Evolutionary conservation across 2,113 vertebrate genomes (phyloP), one percentile per base, ranked within the genome.

Genomic region (Amia ocellicauda): DNA sequence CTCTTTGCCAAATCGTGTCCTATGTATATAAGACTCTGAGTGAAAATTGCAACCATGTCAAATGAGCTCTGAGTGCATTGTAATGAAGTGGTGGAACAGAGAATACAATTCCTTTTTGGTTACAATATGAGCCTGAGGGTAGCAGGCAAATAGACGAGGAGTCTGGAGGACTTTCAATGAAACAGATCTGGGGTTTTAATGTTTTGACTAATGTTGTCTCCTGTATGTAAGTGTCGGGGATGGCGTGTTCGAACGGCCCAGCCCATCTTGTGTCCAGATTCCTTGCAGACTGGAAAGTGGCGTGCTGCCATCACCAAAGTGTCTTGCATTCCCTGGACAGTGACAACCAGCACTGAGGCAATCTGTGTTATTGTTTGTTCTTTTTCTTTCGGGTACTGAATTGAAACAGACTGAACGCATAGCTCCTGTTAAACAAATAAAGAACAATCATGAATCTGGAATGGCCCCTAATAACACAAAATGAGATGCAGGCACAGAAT

Each of bases 211-310:
- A 67, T 69, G 67, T 78, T 74, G 67, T 72, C 66, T 67, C 76
- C n/a, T n/a, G n/a, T n/a, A n/a, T 74, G 72, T 73, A 69, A 58
- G 29, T 28, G 3, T 31, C 1, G n/a, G 40, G n/a, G 58, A 77
- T 83, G 49, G 78, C 75, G 52, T 81, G 75, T 83, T 78, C 73
- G 73, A 57, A 65, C 75, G 42, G 62, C 60, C 47, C 71, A 69
- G 77, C 49, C 42, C 47, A 27, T 83, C 78, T 74, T 71, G 70
- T 80, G 64, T 80, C 82, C 74, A 86, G 79, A 86, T 86, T 85
- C 83, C 82, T 79, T 27, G 49, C 71, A 78, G 74, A 86, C 85
- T 82, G 84, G 74, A 74, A 75, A 85, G 83, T 76, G 76, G 74
- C 74, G 73, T 66, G 64, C 62, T 67, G 66, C 73, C 76, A 83